Base-by-base conservation (phyloP, 1,140 invertebrate genomes). In the Eriosoma lanigerum region DNA sequence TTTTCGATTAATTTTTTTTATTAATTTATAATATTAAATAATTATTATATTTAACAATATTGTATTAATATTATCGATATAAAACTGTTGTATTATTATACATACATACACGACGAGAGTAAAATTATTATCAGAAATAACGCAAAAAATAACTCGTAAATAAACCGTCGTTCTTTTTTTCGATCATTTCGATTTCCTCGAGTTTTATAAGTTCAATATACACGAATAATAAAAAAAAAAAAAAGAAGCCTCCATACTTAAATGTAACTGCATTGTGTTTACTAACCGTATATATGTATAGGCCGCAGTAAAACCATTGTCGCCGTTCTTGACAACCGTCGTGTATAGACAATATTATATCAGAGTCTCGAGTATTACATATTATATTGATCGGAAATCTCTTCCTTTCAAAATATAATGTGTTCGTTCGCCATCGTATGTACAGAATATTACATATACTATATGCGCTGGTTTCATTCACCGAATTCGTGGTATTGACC, bases 401-500 rank as follows among this genome's bases (percentile, higher is more conserved):
- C 24, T 68, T 68, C 21, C 66, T 46, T 24, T 68, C 66, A 48
- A 4, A 15, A 48, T 48, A 15, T 48, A 4, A 38, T n/a, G 56
- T 15, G 29, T 64, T 64, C 29, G 17, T 10, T 56, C n/a, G 3
- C 12, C 54, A 21, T 21, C 3, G 21, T n/a, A n/a, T n/a, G 32
- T 38, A 26, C 24, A 24, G 24, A 60, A 62, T 62, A 26, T 19
- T 29, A 21, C 38, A 24, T 13, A 5, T 38, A 8, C 17, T 15
- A 48, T 48, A 48, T 48, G 32, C 3, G 8, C 12, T 12, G 64
- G 32, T 46, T 44, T 66, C 32, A 44, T 66, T 24, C 38, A 46
- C 32, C 3, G n/a, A 12, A 3, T 17, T 64, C 62, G 66, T 48
- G 66, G 66, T 68, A 68, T 68, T 48, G 38, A 68, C 66, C 66